Percentiles rank a stretch among this genome's conserved stretches.
Conservation (phyloP, 2,113 vertebrate species). For the Rynchops niger region DNA sequence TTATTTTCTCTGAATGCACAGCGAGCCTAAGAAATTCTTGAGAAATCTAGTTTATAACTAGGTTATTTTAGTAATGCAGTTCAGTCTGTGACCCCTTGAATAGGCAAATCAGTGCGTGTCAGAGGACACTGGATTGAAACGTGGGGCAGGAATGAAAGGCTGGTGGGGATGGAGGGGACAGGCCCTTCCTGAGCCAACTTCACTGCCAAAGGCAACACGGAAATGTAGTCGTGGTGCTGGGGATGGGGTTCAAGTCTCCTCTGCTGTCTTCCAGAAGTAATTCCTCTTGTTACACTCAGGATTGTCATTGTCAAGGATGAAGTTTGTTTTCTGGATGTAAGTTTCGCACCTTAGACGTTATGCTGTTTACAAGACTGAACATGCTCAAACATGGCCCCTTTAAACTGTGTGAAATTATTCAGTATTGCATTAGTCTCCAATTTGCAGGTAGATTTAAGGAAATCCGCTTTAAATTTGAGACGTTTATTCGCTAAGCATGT, state of each 20-base stretch:
- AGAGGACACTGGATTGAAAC: not conserved
- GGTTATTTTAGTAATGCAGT: not conserved
- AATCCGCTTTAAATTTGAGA: not conserved
- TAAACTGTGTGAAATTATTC: not conserved
- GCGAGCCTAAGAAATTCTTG: not conserved
- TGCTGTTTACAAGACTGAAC: not conserved
- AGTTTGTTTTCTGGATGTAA: not conserved
- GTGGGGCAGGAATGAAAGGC: not conserved
- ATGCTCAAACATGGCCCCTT: not conserved
- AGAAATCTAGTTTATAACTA: not conserved
- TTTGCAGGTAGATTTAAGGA: not conserved
- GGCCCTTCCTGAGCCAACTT: not conserved
- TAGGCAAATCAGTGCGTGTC: accelerated
- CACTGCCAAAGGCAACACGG: not conserved
- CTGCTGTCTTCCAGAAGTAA: not conserved
- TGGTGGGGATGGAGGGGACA: not conserved
- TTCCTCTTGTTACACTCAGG: not conserved
- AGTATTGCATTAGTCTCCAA: not conserved
- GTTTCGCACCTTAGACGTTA: not conserved
- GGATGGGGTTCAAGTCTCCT: not conserved
- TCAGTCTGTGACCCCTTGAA: not conserved
- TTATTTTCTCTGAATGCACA: not conserved
- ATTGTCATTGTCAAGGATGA: not conserved
- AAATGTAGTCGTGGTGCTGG: not conserved
- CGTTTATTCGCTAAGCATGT: not conserved